Conservation (phyloP, 2,888 invertebrate genomes). For the Plemyria rubiginata region DNA sequence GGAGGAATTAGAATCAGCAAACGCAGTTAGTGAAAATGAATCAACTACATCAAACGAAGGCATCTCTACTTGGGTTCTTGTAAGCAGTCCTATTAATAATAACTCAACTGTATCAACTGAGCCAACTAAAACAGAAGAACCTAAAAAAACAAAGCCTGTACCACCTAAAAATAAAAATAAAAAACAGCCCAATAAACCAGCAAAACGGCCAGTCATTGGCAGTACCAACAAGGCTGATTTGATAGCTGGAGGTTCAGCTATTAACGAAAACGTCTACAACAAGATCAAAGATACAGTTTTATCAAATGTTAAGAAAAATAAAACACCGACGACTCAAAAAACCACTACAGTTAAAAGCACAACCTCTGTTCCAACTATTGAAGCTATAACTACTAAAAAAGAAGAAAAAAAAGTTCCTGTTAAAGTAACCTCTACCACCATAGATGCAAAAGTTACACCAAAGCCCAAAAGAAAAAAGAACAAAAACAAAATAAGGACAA, state of each 20-base stretch:
- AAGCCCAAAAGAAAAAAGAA: slow-evolving; percentile 77
- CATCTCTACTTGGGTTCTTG: slow-evolving; percentile 90
- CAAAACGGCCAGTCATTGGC: slow-evolving; percentile 73
- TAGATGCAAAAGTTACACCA: slow-evolving; percentile 55
- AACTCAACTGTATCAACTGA: slow-evolving; percentile 67
- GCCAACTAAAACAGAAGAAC: slow-evolving; percentile 67
- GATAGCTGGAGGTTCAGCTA: slow-evolving; percentile 76
- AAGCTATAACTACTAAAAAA: slow-evolving; percentile 58
- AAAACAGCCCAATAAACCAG: slow-evolving; percentile 61
- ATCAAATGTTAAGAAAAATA: slow-evolving; percentile 81
- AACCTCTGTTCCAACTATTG: slow-evolving; percentile 54
- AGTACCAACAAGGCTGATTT: slow-evolving; percentile 79
- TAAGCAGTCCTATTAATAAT: slow-evolving; percentile 81
- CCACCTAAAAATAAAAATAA: slow-evolving; percentile 68
- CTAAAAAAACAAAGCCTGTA: slow-evolving; percentile 66
- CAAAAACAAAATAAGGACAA: slow-evolving; percentile 63
- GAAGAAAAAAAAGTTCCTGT: slow-evolving; percentile 58
- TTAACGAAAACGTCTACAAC: slow-evolving; percentile 81
- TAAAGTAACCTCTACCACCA: slow-evolving; percentile 46
- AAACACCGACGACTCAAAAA: slow-evolving; percentile 59
- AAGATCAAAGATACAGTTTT: slow-evolving; percentile 87
- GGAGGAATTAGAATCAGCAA: slow-evolving; percentile 86
- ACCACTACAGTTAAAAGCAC: slow-evolving; percentile 56
- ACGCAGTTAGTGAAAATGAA: slow-evolving; percentile 67
- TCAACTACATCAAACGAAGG: slow-evolving; percentile 87